Conservation (phyloP, 2,888 invertebrate species). For the Acanthosepion esculentum region DNA sequence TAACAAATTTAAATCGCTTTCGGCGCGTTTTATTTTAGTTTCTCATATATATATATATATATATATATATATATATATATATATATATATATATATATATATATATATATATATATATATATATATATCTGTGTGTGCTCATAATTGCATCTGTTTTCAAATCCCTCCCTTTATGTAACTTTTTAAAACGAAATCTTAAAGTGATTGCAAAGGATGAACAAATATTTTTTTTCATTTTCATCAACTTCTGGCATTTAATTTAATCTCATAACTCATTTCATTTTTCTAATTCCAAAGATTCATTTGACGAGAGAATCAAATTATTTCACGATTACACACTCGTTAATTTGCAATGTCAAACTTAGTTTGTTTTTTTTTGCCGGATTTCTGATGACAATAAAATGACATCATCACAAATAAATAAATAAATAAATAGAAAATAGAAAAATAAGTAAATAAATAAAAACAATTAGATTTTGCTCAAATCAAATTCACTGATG, state of each 20-base stretch:
- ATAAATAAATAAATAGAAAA: no score
- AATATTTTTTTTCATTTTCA: background rate
- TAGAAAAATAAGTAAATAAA: no score
- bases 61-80: background rate
- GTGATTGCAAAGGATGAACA: background rate
- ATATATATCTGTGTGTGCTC: background rate
- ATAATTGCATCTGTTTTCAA: background rate
- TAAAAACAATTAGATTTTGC: background rate
- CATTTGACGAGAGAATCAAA: background rate
- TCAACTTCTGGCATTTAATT: background rate
- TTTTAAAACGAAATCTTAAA: background rate
- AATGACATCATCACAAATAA: background rate
- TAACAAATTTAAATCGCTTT: background rate
- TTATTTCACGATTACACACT: background rate
- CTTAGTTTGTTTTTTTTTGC: background rate
- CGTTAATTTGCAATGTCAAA: background rate
- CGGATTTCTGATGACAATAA: background rate
- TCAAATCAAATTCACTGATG: background rate
- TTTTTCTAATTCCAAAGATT: background rate
- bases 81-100: background rate
- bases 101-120: constrained; percentile 33
- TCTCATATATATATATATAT: background rate
- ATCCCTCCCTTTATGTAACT: background rate
- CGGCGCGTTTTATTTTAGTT: background rate
- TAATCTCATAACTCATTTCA: background rate